Base-by-base conservation (phyloP, 1,140 invertebrate genomes). In the Anastrepha obliqua region DNA sequence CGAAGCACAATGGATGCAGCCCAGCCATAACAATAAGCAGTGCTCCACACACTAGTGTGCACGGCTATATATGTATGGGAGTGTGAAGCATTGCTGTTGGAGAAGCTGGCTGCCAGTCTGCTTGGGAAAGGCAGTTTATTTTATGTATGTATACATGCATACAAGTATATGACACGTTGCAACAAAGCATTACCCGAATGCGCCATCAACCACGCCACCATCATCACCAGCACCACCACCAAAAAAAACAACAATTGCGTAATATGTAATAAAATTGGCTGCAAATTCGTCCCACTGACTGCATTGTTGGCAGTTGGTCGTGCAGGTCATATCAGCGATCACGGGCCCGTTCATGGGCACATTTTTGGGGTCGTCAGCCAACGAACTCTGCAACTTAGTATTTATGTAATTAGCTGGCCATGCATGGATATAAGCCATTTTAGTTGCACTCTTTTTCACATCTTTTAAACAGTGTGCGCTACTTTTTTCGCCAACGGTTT, bases 341-440 rank as follows among this genome's bases (percentile, higher is more conserved):
- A 81, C 55, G 74, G 47, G 74, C 74, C 74, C 74, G 74, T 81
- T 81, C 74, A 81, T 81, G 74, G 74, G 74, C 74, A 81, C 44
- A 81, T 81, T 81, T 81, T 81, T 81, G 74, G 74, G 74, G 74
- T 81, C 74, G 74, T 81, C 74, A 81, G 74, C 74, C 74, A 81
- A 81, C 74, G 74, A 81, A 81, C 74, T 81, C 20, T 81, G 74
- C 74, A 20, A 81, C 47, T 51, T n/a, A 51, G 74, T 81, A 17
- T n/a, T 81, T 58, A 81, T 51, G 51, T 81, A 81, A 81, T 81
- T 81, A 81, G n/a, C 74, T 81, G 74, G 74, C 51, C 74, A 55
- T 81, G 74, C 74, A 81, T 55, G 74, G 42, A 17, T 15, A 5
- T 17, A 8, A 17, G n/a, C 17, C 0, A 78, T 51, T 81, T 81